Evolutionary conservation across 2,797 vertebrate genomes (phyloP).

Genomic region (Peromyscus nudipes): DNA sequence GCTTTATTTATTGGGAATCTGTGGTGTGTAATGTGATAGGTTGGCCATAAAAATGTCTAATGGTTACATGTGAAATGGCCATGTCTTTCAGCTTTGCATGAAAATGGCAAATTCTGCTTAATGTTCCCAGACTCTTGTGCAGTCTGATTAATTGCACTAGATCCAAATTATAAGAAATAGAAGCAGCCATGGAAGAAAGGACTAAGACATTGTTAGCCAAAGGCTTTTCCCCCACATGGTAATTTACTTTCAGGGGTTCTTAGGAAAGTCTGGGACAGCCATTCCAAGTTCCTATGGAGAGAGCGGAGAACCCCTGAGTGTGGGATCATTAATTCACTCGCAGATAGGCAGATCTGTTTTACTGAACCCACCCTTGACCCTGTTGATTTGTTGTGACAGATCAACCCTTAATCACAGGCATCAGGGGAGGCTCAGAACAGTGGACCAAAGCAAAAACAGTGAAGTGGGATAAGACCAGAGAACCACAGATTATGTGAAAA

Average conservation of each 20-base stretch:
- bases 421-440: not conserved
- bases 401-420: not conserved
- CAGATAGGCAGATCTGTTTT: not conserved
- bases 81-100: conserved; percentile 78
- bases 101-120: conserved; percentile 79
- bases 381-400: not conserved
- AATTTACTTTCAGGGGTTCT: not conserved
- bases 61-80: conserved; percentile 69
- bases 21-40: conserved; percentile 74
- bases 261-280: not conserved
- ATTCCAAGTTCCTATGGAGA: not conserved
- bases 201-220: not conserved
- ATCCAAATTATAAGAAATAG: conserved; percentile 64
- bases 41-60: conserved; percentile 79
- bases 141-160: conserved; percentile 64
- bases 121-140: conserved; percentile 70
- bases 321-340: not conserved
- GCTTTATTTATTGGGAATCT: conserved; percentile 80
- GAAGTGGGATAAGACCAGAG: not conserved
- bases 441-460: not conserved
- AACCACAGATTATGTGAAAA: not conserved
- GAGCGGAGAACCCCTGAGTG: not conserved
- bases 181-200: conserved; percentile 45
- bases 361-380: not conserved
- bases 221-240: not conserved